These are phyloP conservation scores for Tetranychus piercei DNA, from an alignment of 2,888 invertebrate genomes.

Conservation along the genomic window DNA sequence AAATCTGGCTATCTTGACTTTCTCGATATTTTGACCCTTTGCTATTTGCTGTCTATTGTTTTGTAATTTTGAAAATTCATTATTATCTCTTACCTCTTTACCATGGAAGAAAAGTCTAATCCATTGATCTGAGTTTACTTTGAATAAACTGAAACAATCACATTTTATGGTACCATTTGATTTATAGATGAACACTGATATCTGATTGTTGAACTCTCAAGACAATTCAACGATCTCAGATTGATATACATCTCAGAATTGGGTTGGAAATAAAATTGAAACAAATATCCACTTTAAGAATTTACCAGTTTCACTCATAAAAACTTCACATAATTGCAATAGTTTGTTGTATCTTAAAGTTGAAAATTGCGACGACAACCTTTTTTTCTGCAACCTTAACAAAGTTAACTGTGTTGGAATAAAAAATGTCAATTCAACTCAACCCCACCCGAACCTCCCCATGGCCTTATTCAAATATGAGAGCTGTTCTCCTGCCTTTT, in stretches of 20 bases:
- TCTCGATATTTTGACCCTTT: no score
- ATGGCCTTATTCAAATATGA: background rate
- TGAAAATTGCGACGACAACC: background rate
- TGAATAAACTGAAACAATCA: background rate
- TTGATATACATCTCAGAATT: background rate
- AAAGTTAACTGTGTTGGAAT: background rate
- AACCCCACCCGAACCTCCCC: background rate
- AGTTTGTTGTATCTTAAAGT: background rate
- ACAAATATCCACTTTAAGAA: background rate
- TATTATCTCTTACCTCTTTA: background rate
- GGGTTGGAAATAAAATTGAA: background rate
- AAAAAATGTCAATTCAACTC: background rate
- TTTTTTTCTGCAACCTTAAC: background rate
- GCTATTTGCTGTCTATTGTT: no score
- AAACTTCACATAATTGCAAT: background rate
- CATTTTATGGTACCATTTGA: background rate
- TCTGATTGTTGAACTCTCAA: background rate
- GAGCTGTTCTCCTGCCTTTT: background rate
- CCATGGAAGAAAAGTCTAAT: slow-evolving; percentile 3
- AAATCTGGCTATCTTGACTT: no score
- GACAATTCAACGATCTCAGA: background rate
- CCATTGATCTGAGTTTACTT: background rate
- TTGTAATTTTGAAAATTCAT: background rate
- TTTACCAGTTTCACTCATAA: background rate
- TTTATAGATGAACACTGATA: background rate